Base-by-base conservation (phyloP, 2,113 vertebrate genomes). In the Hyla sarda region DNA sequence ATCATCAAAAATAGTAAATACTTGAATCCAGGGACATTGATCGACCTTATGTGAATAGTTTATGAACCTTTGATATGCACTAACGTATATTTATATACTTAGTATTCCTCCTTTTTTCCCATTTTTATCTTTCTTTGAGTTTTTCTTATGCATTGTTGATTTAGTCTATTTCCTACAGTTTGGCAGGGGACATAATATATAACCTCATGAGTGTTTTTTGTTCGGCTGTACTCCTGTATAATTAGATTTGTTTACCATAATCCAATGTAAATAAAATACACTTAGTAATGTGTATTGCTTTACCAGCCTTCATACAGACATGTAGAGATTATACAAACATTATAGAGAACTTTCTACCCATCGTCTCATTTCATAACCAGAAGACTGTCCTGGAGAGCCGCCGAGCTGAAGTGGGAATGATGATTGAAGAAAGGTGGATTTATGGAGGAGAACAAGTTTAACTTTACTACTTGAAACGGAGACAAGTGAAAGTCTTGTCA, bases 401-500 rank as follows among this genome's bases (percentile, higher is more conserved):
- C 47, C 60, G 71, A 71, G 67, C 32, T 83, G 67, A 72, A 72
- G 82, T 73, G 82, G 65, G 71, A 72, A 50, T 45, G 67, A 83
- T 72, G 67, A 83, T 82, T 72, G 62, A 72, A 71, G 45, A 71
- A 54, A 19, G 9, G 30, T 37, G 47, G 65, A 83, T 69, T 83
- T 71, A 72, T 83, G 28, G 25, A 54, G 23, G 50, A 25, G 67
- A 83, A 72, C 65, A 83, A 83, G 82, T 84, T 84, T 48, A 84
- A 74, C 71, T 62, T 60, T 37, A 75, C 34, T 74, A 32, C 83
- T 84, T 84, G 71, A 84, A 84, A 84, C 76, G 71, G 72, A 84
- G 72, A 76, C 71, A 62, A 84, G 80, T 69, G 47, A 69, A 82
- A 82, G 80, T 60, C 25, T 74, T 73, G 82, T 83, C 82, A 74